A percentile compares a stretch with the other conserved stretches of the same genome.
These are phyloP conservation scores for Cephalotes varians DNA, from an alignment of 2,888 invertebrate species.

Conservation along the genomic window DNA sequence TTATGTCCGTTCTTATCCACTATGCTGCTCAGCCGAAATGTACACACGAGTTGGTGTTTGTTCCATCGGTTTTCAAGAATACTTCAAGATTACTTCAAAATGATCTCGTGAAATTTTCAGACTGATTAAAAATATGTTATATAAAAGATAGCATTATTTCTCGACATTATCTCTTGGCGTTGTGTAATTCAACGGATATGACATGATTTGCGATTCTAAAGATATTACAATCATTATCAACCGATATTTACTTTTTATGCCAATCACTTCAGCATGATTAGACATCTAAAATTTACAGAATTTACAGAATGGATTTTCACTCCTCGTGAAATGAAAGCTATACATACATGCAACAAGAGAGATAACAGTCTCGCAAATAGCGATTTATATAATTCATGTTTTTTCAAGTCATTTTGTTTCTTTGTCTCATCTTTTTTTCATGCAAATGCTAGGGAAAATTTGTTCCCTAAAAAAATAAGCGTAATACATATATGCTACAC, in stretches of 20 bases:
- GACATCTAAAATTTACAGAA: conserved; percentile 57
- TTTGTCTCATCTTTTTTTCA: conserved; percentile 46
- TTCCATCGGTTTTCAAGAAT: conserved; percentile 31
- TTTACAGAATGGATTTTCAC: conserved; percentile 51
- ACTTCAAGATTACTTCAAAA: conserved; percentile 37
- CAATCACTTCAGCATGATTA: conserved; percentile 53
- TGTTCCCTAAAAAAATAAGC: conserved; percentile 75
- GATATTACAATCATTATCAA: conserved; percentile 62
- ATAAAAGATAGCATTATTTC: conserved; percentile 70
- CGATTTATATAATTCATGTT: conserved; percentile 65
- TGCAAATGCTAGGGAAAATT: conserved; percentile 66
- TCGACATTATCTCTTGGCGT: conserved; percentile 23
- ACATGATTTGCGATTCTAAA: conserved; percentile 68
- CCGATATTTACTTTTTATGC: conserved; percentile 50
- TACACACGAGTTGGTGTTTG: conserved; percentile 28
- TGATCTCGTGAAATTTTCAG: conserved; percentile 74
- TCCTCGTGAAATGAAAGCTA: conserved; percentile 62
- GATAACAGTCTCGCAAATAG: conserved; percentile 68
- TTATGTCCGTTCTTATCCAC: conserved; percentile 35
- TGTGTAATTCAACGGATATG: conserved; percentile 69
- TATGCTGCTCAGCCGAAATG: conserved; percentile 25
- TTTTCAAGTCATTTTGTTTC: conserved; percentile 47
- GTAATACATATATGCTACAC: conserved; percentile 77
- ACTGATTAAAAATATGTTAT: conserved; percentile 69
- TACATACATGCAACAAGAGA: conserved; percentile 68